Conservation (phyloP, 2,888 invertebrate species). For the Cheilosia vulpina region DNA sequence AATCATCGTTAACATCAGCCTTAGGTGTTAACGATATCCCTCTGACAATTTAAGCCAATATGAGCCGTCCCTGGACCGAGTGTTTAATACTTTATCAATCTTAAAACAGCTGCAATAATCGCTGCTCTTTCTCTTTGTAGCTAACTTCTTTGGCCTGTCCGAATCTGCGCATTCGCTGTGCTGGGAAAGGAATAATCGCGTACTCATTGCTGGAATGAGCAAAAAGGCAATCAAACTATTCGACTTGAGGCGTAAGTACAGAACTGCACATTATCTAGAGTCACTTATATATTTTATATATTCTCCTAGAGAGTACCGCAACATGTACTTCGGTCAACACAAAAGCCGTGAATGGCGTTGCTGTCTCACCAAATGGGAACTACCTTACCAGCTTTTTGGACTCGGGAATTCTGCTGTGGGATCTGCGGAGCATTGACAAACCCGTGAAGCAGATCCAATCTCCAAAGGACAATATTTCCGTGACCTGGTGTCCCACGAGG, state of each 20-base stretch:
- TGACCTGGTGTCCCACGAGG: constrained; percentile 96
- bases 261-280: not conserved
- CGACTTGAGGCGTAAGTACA: constrained; percentile 92
- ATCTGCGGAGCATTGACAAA: constrained; percentile 92
- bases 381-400: constrained; percentile 94
- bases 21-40: too few species aligned
- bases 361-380: constrained; percentile 91
- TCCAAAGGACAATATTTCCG: constrained; percentile 86
- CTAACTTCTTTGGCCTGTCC: constrained; percentile 90
- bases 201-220: constrained; percentile 95
- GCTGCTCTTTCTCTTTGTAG: constrained; percentile 25
- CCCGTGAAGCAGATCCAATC: constrained; percentile 89
- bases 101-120: not conserved
- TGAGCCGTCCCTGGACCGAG: not conserved
- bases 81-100: not conserved
- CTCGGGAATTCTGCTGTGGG: constrained; percentile 93
- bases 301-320: constrained; percentile 86
- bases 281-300: not conserved
- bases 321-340: constrained; percentile 85
- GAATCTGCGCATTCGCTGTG: constrained; percentile 93
- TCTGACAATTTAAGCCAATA: too few species aligned
- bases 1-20: too few species aligned
- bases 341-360: constrained; percentile 93
- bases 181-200: constrained; percentile 91
- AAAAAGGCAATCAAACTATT: constrained; percentile 94